phyloP scores from a whole-genome alignment of 2,113 vertebrate species.

The Tautogolabrus adspersus region DNA sequence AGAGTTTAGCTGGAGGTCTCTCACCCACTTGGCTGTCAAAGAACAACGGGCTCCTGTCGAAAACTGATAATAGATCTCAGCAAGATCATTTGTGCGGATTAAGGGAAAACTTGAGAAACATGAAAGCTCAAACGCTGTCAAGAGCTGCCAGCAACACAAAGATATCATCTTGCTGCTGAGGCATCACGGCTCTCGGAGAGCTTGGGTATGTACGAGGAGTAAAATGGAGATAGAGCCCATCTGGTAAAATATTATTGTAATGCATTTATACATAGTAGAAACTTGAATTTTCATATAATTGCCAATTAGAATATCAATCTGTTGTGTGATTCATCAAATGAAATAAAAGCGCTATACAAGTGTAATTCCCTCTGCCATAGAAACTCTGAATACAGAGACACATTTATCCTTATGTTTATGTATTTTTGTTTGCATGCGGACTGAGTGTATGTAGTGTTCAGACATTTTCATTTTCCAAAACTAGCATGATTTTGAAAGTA shows the following conservation, averaged over 20 bases:
- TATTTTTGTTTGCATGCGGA: neutral
- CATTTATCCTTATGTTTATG: neutral
- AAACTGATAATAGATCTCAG: conserved; percentile 61
- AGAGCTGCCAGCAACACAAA: conserved; percentile 28
- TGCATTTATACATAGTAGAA: neutral
- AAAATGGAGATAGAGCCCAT: conserved; percentile 1
- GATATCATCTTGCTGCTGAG: conserved; percentile 36
- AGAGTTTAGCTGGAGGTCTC: conserved; percentile 62
- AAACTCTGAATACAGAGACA: neutral
- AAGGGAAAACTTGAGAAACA: conserved; percentile 54
- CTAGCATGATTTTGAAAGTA: too few species aligned
- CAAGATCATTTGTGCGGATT: conserved; percentile 67
- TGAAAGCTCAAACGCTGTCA: conserved; percentile 51
- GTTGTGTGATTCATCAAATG: too few species aligned
- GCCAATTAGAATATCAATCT: too few species aligned
- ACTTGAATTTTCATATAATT: neutral
- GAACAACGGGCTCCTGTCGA: conserved; percentile 46
- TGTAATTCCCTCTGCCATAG: neutral
- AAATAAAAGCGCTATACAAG: neutral
- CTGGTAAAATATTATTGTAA: neutral
- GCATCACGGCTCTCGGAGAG: conserved; percentile 16
- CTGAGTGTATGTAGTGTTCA: too few species aligned
- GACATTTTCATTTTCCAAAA: too few species aligned
- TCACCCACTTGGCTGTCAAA: conserved; percentile 53
- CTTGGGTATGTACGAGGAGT: neutral